Percentiles rank a stretch among this genome's conserved stretches.
Conservation (phyloP, 2,113 vertebrate genomes). For the Scalopus aquaticus region DNA sequence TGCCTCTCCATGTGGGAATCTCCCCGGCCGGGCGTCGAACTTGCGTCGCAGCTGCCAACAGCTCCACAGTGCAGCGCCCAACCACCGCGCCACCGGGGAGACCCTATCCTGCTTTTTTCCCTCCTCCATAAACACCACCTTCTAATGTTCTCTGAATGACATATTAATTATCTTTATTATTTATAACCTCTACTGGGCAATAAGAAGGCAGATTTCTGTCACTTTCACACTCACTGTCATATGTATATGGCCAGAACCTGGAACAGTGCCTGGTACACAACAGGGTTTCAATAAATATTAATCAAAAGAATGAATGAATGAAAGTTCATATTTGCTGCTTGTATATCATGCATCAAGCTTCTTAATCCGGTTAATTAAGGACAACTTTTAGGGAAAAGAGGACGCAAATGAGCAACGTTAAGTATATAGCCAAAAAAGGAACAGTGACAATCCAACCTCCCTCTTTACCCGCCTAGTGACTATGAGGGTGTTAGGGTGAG, state of each 20-base stretch:
- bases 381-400: not conserved
- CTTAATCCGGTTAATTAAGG: constrained; percentile 15
- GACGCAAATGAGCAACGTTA: not conserved
- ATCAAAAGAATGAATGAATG: not conserved
- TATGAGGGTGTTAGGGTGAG: not conserved
- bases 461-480: not conserved
- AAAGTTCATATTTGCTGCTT: not conserved
- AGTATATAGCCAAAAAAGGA: not conserved
- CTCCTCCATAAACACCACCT: not conserved
- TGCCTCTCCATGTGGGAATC: too few relatives aligned
- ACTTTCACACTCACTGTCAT: constrained; percentile 5
- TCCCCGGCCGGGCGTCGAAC: too few relatives aligned
- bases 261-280: not conserved
- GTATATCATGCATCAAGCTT: not conserved
- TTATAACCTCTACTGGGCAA: constrained; percentile 63
- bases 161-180: constrained; percentile 56
- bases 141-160: not conserved
- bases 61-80: too few relatives aligned
- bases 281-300: not conserved
- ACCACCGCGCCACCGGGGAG: too few relatives aligned
- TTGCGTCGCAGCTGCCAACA: too few relatives aligned
- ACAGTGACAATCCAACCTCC: too few relatives aligned
- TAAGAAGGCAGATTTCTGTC: constrained; percentile 1
- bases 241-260: not conserved
- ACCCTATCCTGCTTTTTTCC: not conserved